These are phyloP conservation scores for Enteromius radiatus DNA, from an alignment of 2,797 vertebrate species.

Conservation along the genomic window DNA sequence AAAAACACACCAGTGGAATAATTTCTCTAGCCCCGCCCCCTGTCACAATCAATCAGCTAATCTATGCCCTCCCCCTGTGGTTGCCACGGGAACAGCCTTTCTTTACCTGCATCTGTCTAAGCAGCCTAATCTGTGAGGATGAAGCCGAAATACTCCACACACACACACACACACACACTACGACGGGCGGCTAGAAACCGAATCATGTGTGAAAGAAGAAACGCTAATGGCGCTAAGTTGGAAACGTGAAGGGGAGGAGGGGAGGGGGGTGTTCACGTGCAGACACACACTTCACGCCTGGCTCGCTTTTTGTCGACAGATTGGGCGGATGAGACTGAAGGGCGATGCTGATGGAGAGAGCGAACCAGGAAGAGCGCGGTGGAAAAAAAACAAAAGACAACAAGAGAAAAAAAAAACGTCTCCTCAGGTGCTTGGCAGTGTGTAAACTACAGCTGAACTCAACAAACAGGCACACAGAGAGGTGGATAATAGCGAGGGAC, in stretches of 20 bases:
- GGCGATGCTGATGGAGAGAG: conserved; percentile 63
- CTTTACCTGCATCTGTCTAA: conserved; percentile 71
- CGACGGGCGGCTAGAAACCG: not conserved
- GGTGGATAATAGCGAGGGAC: conserved; percentile 61
- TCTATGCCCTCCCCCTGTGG: conserved; percentile 64
- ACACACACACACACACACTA: not conserved
- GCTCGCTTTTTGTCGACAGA: conserved; percentile 55
- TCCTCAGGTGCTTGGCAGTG: conserved; percentile 83
- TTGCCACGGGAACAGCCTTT: conserved; percentile 72
- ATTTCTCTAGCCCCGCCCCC: conserved; percentile 8
- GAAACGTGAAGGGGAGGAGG: not conserved
- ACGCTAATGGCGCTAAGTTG: not conserved
- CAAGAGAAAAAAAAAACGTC: conserved; percentile 64
- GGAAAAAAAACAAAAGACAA: conserved; percentile 55
- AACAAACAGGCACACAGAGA: conserved; percentile 73
- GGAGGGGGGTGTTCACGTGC: conserved; percentile 36
- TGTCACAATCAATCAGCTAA: conserved; percentile 55
- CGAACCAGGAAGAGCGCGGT: conserved; percentile 69
- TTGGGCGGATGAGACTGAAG: conserved; percentile 52
- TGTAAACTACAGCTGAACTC: conserved; percentile 78
- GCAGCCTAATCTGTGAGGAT: conserved; percentile 77
- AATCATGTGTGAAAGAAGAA: not conserved
- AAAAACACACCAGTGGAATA: conserved; percentile 12
- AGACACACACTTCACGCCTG: conserved; percentile 49
- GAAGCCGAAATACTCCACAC: conserved; percentile 75